These are phyloP conservation scores for Scotopteryx bipunctaria DNA, from an alignment of 2,888 invertebrate species.

Conservation along the genomic window DNA sequence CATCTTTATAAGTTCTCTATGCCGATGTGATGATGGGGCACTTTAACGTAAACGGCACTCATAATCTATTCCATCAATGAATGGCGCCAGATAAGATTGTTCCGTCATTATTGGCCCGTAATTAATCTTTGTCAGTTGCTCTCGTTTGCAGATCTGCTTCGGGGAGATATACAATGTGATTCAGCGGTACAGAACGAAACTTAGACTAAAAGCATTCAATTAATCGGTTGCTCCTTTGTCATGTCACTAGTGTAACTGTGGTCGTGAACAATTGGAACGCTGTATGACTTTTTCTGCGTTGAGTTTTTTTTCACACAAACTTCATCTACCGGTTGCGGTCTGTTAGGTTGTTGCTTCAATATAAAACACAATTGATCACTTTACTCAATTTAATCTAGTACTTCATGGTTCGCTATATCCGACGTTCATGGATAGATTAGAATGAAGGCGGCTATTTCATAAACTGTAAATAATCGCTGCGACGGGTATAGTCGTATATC, in stretches of 20 bases:
- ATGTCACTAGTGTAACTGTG: too few species aligned
- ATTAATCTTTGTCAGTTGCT: slow-evolving; percentile 74
- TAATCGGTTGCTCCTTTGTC: slow-evolving; percentile 1
- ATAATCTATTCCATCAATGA: slow-evolving; percentile 62
- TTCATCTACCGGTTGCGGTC: too few species aligned
- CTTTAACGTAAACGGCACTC: slow-evolving; percentile 51
- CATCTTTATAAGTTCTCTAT: not conserved
- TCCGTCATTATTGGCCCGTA: slow-evolving; percentile 67
- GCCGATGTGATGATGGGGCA: slow-evolving; percentile 46
- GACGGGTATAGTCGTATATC: slow-evolving; percentile 58
- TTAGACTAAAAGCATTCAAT: slow-evolving; percentile 8
- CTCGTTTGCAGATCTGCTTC: slow-evolving; percentile 59
- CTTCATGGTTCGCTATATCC: too few species aligned
- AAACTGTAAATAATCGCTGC: slow-evolving; percentile 42
- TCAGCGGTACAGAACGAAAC: slow-evolving; percentile 6
- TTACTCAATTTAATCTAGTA: too few species aligned
- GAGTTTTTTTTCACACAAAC: too few species aligned
- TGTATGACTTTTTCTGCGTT: too few species aligned
- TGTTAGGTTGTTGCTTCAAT: too few species aligned
- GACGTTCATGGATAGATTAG: slow-evolving; percentile 16
- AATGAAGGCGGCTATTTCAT: slow-evolving; percentile 35
- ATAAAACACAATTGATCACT: too few species aligned
- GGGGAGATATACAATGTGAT: slow-evolving; percentile 44
- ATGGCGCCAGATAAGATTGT: slow-evolving; percentile 65
- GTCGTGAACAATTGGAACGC: too few species aligned